A percentile compares a stretch with the other conserved stretches of the same genome.
Evolutionary conservation across 2,797 vertebrate genomes (phyloP).

Genomic region (Rousettus madagascariensis): DNA sequence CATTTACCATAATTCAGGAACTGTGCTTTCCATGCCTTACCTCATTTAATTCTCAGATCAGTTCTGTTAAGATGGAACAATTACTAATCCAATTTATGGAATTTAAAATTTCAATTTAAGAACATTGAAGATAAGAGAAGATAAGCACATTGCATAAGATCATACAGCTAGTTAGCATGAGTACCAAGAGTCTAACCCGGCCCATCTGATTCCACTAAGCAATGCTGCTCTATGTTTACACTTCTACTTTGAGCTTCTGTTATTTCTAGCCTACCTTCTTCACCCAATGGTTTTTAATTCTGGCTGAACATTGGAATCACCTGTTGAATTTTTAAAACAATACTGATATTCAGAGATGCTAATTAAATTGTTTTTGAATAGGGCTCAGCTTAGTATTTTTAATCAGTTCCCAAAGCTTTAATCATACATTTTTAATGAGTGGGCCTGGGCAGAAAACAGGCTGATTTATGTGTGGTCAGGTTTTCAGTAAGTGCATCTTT

Average conservation of each 20-base stretch:
- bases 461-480: background rate
- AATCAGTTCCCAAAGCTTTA: background rate
- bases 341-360: slow-evolving; percentile 24
- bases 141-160: background rate
- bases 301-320: background rate
- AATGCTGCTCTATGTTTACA: too few relatives aligned
- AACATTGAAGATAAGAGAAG: background rate
- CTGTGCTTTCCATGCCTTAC: background rate
- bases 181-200: background rate
- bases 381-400: background rate
- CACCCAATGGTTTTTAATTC: background rate
- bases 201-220: background rate
- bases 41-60: background rate
- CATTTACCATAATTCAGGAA: background rate
- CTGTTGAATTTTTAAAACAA: background rate
- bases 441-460: background rate
- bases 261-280: background rate
- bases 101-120: background rate
- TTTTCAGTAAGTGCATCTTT: background rate
- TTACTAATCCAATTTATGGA: background rate
- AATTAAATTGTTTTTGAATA: background rate
- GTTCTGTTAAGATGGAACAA: background rate
- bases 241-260: background rate
- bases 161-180: background rate
- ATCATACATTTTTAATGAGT: background rate